Evolutionary conservation across 2,113 vertebrate species (phyloP).

Genomic region (Rhynchopsitta pachyrhyncha): DNA sequence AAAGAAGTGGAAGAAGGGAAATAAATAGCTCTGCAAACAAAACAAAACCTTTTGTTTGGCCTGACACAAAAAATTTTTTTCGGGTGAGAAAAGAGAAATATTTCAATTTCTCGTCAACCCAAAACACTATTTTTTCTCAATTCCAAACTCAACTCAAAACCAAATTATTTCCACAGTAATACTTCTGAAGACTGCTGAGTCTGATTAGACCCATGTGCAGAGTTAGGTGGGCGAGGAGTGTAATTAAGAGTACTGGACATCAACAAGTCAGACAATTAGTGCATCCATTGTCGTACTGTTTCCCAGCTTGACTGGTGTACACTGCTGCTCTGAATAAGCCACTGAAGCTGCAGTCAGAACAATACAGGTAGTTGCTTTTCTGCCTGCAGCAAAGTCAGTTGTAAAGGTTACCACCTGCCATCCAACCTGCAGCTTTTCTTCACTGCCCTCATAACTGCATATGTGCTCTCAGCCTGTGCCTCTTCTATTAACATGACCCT

Average conservation of each 20-base stretch:
- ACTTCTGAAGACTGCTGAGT: neutral
- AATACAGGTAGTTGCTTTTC: neutral
- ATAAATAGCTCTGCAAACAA: neutral
- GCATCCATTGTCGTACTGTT: neutral
- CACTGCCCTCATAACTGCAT: neutral
- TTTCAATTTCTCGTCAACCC: constrained; percentile 1
- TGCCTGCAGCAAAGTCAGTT: neutral
- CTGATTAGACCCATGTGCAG: neutral
- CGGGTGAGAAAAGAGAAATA: neutral
- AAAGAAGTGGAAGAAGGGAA: neutral
- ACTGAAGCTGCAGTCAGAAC: neutral
- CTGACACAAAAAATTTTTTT: neutral
- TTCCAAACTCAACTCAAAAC: neutral
- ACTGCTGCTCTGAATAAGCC: neutral
- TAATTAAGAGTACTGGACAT: neutral
- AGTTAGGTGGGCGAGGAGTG: neutral
- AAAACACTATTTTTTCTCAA: neutral
- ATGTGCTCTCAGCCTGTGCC: neutral
- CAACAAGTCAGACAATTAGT: neutral
- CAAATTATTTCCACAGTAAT: neutral
- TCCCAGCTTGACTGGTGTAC: neutral
- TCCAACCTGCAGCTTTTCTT: constrained; percentile 17
- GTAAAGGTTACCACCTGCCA: constrained; percentile 5
- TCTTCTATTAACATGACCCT: neutral
- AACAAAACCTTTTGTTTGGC: constrained; percentile 37